Conservation (phyloP, 2,888 invertebrate genomes). For the Cheiracanthium punctorium region DNA sequence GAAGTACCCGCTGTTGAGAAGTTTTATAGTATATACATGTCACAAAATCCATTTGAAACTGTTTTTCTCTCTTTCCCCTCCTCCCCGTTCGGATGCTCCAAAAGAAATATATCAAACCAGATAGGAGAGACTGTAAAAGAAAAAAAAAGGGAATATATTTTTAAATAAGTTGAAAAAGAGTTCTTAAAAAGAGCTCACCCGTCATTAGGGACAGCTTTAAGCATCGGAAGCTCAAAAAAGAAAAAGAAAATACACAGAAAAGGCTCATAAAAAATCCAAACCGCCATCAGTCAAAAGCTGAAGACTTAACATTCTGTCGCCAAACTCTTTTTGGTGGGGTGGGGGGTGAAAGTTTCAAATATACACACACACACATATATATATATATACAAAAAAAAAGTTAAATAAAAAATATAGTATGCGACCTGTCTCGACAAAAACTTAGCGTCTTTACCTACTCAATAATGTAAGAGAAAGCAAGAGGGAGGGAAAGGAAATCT, state of each 20-base stretch:
- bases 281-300: slow-evolving; percentile 68
- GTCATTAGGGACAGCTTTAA: slow-evolving; percentile 64
- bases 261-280: slow-evolving; percentile 21
- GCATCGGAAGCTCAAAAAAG: slow-evolving; percentile 35
- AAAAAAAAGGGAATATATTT: not conserved
- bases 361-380: too few relatives aligned
- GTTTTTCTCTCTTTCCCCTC: too few relatives aligned
- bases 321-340: slow-evolving; percentile 53
- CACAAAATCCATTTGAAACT: too few relatives aligned
- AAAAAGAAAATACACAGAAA: not conserved
- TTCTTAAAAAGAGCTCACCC: slow-evolving; percentile 37
- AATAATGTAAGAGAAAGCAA: slow-evolving; percentile 62
- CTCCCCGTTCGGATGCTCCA: slow-evolving; percentile 47
- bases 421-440: slow-evolving; percentile 63
- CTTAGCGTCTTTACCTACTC: slow-evolving; percentile 64
- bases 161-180: slow-evolving; percentile 2
- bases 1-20: too few relatives aligned
- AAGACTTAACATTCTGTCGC: slow-evolving; percentile 67
- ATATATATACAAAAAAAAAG: not conserved
- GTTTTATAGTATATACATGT: too few relatives aligned
- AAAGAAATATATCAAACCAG: slow-evolving; percentile 52
- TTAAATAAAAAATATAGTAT: not conserved
- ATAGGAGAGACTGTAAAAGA: not conserved
- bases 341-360: not conserved
- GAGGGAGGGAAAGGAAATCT: too few relatives aligned